phyloP scores from a whole-genome alignment of 2,113 vertebrate species.

The Serinus canaria region DNA sequence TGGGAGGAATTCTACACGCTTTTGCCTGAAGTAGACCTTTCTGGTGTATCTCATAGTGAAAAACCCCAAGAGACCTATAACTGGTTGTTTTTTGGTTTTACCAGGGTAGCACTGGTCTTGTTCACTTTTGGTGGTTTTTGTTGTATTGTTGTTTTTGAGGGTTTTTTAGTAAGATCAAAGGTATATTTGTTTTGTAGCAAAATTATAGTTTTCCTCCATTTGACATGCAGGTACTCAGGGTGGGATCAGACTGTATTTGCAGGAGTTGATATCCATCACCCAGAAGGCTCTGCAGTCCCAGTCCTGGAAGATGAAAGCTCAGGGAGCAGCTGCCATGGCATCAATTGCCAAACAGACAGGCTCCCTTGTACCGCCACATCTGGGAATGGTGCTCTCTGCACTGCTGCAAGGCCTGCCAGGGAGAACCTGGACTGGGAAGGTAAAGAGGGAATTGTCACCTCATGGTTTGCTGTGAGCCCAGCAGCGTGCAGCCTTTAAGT shows the following conservation, averaged over 20 bases:
- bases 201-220: not conserved
- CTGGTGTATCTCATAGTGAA: not conserved
- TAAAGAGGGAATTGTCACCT: constrained; percentile 38
- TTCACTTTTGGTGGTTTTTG: not conserved
- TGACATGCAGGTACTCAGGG: constrained; percentile 84
- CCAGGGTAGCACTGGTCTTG: not conserved
- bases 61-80: not conserved
- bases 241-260: constrained; percentile 93
- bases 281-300: constrained; percentile 95
- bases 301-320: constrained; percentile 99
- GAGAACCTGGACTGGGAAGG: constrained; percentile 96
- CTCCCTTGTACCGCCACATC: constrained; percentile 86
- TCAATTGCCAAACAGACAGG: constrained; percentile 92
- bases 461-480: not conserved
- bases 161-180: not conserved
- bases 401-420: constrained; percentile 90
- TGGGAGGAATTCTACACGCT: not conserved
- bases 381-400: constrained; percentile 88
- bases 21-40: not conserved
- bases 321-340: constrained; percentile 93
- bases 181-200: not conserved
- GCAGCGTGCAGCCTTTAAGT: not conserved
- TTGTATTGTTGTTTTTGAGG: not conserved
- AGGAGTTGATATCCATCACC: constrained; percentile 90
- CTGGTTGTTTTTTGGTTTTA: not conserved